Conservation (phyloP, 2,888 invertebrate genomes). For the Aspidapion aeneum region DNA sequence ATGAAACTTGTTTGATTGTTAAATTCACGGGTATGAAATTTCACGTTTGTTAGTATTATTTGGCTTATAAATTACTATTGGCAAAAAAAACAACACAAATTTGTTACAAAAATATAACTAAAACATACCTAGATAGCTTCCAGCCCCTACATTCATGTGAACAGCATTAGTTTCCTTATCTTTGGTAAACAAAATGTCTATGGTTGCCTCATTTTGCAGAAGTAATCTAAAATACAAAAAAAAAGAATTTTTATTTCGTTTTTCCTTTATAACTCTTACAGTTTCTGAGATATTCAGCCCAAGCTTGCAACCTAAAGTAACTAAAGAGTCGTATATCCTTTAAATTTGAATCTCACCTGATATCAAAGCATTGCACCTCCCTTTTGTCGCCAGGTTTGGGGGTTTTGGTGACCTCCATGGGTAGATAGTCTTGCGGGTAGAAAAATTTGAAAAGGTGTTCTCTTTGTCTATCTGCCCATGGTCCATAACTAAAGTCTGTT, state of each 20-base stretch:
- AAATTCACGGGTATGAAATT: too few relatives aligned
- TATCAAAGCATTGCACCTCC: conserved; percentile 88
- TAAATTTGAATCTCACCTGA: too few relatives aligned
- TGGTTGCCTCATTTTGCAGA: conserved; percentile 87
- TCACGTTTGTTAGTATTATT: too few relatives aligned
- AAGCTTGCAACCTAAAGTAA: too few relatives aligned
- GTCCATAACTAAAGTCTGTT: conserved; percentile 95
- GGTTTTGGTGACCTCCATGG: conserved; percentile 73
- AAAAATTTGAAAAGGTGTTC: conserved; percentile 95
- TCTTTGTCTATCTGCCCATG: conserved; percentile 97
- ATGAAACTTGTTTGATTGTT: too few relatives aligned
- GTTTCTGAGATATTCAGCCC: too few relatives aligned
- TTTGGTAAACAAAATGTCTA: conserved; percentile 95
- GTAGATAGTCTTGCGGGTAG: conserved; percentile 85
- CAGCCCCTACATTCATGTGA: conserved; percentile 92
- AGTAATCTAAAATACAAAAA: conserved; percentile 55
- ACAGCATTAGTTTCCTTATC: conserved; percentile 94
- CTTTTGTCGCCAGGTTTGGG: conserved; percentile 86
- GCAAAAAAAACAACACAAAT: too few relatives aligned
- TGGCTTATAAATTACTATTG: too few relatives aligned
- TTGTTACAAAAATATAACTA: too few relatives aligned
- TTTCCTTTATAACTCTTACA: too few relatives aligned
- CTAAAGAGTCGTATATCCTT: too few relatives aligned
- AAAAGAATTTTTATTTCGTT: too few relatives aligned
- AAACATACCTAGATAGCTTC: conserved; percentile 72